Evolutionary conservation across 1,140 invertebrate genomes (phyloP), one percentile per base, ranked within the genome.

Genomic region (Magallana ariakensis): DNA sequence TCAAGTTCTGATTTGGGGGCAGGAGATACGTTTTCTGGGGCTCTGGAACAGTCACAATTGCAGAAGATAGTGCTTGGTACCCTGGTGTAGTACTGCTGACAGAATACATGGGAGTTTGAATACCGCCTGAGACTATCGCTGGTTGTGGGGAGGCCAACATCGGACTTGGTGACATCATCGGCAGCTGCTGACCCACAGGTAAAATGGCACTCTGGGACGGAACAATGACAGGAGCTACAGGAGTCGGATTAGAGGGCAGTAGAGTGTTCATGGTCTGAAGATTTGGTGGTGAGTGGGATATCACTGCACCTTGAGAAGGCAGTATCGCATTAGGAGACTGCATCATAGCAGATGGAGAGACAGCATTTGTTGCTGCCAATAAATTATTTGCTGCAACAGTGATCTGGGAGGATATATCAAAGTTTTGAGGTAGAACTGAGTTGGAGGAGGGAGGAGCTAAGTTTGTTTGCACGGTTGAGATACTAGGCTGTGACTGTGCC

Each of bases 31-130:
- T 57, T 60, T 57, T 54, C 55, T 58, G 82, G 13, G 55, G 55
- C n/a, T 57, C 26, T 33, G 82, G 82, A n/a, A 82, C 54, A 22
- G 80, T 82, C 80, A 82, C 19, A 26, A 82, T 82, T 0, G 80
- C 80, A 54, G 80, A 53, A 82, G 46, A 55, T 56, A 55, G 10
- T 13, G 80, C 80, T 82, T 82, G 46, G 46, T 75, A 75, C 22
- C 46, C 56, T 15, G 56, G 82, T 11, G 53, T 19, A n/a, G 15
- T 58, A 22, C 53, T 84, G 82, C 54, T 84, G 82, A 57, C 54
- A 60, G 55, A 56, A n/a, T 84, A 33, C 82, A 33, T n/a, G n/a
- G 66, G 66, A 33, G 11, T 26, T 22, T 75, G 66, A 26, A 75
- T 75, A 75, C 66, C 66, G 26, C 66, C 66, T 26, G 66, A 11